Percentiles rank a stretch among this genome's conserved stretches.
These are phyloP conservation scores for Agriopis aurantiaria DNA, from an alignment of 2,888 invertebrate genomes.

Conservation along the genomic window DNA sequence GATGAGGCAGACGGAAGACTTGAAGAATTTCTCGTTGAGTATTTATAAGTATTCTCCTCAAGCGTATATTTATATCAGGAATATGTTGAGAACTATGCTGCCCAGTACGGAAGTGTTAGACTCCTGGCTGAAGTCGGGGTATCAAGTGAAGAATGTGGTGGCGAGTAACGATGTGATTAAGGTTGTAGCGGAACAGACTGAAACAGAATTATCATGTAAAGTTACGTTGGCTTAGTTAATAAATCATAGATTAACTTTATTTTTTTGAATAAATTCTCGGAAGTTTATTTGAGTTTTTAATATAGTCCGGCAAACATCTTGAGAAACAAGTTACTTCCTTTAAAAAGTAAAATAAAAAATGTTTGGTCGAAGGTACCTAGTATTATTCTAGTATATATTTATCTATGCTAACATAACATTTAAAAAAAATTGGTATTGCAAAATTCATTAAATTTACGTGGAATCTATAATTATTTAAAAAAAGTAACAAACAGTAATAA, in stretches of 20 bases:
- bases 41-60: slow-evolving; percentile 82
- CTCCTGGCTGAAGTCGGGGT: slow-evolving; percentile 73
- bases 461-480: too few relatives aligned
- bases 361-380: too few relatives aligned
- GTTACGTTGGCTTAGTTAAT: slow-evolving; percentile 65
- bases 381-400: too few relatives aligned
- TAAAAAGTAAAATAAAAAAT: too few relatives aligned
- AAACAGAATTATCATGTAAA: slow-evolving; percentile 75
- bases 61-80: slow-evolving; percentile 79
- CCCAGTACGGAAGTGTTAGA: slow-evolving; percentile 79
- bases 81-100: slow-evolving; percentile 76
- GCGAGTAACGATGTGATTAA: slow-evolving; percentile 69
- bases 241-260: slow-evolving; percentile 50
- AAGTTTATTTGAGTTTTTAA: slow-evolving; percentile 29
- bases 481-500: too few relatives aligned
- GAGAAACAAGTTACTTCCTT: too few relatives aligned
- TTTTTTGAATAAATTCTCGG: slow-evolving; percentile 29
- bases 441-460: too few relatives aligned
- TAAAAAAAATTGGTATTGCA: too few relatives aligned
- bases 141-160: slow-evolving; percentile 70
- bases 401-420: too few relatives aligned
- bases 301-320: slow-evolving; percentile 37
- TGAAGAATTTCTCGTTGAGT: slow-evolving; percentile 79
- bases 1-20: slow-evolving; percentile 76
- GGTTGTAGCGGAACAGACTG: slow-evolving; percentile 75